Conservation (phyloP, 2,797 vertebrate genomes). For the Tokudaia tokunoshimensis region DNA sequence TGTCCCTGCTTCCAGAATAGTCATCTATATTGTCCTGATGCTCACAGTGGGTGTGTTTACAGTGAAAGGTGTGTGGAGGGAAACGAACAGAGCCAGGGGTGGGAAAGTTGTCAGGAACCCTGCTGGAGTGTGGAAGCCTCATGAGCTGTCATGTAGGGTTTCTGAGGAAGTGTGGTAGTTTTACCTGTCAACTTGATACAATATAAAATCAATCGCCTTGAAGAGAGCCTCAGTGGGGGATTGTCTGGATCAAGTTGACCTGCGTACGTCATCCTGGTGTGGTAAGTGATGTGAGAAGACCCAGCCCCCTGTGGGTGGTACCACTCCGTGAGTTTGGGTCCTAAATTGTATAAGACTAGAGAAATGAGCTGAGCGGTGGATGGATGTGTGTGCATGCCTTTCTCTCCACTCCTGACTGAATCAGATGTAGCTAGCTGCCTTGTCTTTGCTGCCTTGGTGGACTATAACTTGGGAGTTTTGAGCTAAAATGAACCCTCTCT, state of each 20-base stretch:
- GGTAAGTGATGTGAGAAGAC: neutral
- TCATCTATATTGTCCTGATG: neutral
- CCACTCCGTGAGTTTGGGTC: neutral
- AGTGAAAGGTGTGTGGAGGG: neutral
- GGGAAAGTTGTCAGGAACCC: no score
- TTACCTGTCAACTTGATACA: neutral
- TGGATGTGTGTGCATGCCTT: neutral
- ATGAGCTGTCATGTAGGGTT: rapidly evolving
- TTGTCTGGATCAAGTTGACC: neutral
- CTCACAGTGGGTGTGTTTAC: neutral
- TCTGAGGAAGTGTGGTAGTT: neutral
- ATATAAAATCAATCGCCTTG: neutral
- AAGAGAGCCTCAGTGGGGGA: no score
- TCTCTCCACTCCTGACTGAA: neutral
- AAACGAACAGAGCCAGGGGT: rapidly evolving
- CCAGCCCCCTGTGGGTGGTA: neutral
- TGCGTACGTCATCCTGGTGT: neutral
- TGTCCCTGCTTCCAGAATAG: neutral
- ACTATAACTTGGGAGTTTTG: neutral
- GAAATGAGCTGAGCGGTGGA: neutral
- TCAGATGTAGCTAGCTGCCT: no score
- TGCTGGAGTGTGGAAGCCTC: neutral
- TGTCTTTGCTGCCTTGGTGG: neutral
- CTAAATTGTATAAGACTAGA: neutral
- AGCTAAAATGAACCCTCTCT: neutral